Conservation (phyloP, 2,113 vertebrate genomes). For the Panurus biarmicus region DNA sequence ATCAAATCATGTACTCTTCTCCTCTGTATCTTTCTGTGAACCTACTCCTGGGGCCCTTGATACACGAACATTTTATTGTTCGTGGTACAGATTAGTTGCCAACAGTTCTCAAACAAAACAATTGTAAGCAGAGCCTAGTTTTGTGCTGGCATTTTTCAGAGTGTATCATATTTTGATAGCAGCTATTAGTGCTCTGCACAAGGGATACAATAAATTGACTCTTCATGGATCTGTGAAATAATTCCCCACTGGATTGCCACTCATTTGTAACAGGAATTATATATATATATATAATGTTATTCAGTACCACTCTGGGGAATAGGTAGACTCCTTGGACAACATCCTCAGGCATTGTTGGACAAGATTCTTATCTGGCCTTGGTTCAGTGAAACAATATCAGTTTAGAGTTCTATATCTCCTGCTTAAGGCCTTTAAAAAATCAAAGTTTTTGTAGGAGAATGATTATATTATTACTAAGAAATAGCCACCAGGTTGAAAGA, state of each 20-base stretch:
- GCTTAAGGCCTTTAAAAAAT: neutral
- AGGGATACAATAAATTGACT: neutral
- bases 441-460: neutral
- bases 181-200: neutral
- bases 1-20: neutral
- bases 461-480: neutral
- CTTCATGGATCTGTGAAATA: neutral
- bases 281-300: neutral
- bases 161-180: rapidly evolving
- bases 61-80: neutral
- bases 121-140: neutral
- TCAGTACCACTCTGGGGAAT: neutral
- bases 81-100: neutral
- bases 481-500: neutral
- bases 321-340: neutral
- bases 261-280: neutral
- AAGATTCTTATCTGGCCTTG: neutral
- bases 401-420: neutral
- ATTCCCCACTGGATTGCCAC: neutral
- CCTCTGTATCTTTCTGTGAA: neutral
- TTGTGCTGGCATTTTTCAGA: neutral
- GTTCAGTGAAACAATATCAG: neutral
- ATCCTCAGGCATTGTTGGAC: neutral
- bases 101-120: neutral
- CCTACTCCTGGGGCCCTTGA: neutral